phyloP scores from a whole-genome alignment of 2,888 invertebrate genomes.

The Lycophotia porphyrea region DNA sequence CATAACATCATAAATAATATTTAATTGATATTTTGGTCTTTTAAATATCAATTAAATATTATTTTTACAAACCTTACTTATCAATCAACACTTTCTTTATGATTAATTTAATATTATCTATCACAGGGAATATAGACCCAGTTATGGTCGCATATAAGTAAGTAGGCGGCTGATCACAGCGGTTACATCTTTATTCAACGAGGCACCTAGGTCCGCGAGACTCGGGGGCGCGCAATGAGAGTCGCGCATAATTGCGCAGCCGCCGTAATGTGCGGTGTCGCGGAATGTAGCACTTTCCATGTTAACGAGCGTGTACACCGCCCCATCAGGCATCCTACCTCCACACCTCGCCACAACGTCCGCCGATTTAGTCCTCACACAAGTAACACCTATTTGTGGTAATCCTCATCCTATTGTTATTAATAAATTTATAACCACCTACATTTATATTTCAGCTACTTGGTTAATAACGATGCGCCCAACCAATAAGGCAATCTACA shows the following conservation, averaged over 20 bases:
- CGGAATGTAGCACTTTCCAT: constrained; percentile 83
- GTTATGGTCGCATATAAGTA: constrained; percentile 42
- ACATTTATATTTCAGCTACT: constrained; percentile 74
- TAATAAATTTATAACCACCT: constrained; percentile 77
- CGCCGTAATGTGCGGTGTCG: constrained; percentile 84
- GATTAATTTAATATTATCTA: constrained; percentile 16
- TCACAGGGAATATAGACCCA: constrained; percentile 25
- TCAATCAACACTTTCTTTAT: background rate
- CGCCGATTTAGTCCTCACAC: constrained; percentile 79
- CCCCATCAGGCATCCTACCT: constrained; percentile 73
- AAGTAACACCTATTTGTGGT: constrained; percentile 85
- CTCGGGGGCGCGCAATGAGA: constrained; percentile 63
- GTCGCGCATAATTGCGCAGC: constrained; percentile 80
- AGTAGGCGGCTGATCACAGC: constrained; percentile 48
- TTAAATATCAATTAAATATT: background rate
- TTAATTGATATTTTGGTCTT: background rate
- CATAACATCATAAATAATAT: no score
- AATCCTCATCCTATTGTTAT: constrained; percentile 78
- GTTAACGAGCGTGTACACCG: constrained; percentile 82
- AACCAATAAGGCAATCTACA: constrained; percentile 75
- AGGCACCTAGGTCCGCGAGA: constrained; percentile 57
- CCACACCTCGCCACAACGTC: constrained; percentile 79
- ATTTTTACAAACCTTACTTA: background rate
- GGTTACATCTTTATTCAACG: constrained; percentile 65
- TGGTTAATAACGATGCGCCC: constrained; percentile 77